Evolutionary conservation across 2,888 invertebrate genomes (phyloP).

Genomic region (Caenorhabditis panamensis): DNA sequence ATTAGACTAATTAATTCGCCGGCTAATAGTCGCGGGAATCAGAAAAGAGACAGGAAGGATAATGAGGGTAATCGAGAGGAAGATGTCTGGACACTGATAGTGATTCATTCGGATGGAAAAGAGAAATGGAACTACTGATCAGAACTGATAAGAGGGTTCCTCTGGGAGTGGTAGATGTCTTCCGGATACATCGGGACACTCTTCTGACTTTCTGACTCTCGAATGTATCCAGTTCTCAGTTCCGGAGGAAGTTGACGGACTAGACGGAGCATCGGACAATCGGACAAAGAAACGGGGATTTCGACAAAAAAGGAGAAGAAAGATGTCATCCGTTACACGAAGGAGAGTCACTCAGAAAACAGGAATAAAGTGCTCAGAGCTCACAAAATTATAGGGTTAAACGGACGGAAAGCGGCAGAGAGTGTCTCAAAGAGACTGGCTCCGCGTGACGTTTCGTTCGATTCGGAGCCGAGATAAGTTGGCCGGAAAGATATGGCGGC

Average conservation of each 20-base stretch:
- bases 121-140: background rate
- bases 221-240: too few relatives aligned
- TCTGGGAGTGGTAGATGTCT: background rate
- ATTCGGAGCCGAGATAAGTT: conserved; percentile 44
- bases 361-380: conserved; percentile 6
- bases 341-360: background rate
- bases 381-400: conserved; percentile 14
- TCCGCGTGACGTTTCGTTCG: conserved; percentile 15
- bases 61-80: conserved; percentile 6
- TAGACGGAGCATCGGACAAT: too few relatives aligned
- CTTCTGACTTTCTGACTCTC: too few relatives aligned
- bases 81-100: conserved; percentile 1
- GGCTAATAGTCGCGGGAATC: background rate
- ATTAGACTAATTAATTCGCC: background rate
- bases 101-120: background rate
- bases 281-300: too few relatives aligned
- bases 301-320: too few relatives aligned
- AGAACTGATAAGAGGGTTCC: background rate
- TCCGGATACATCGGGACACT: background rate
- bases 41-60: background rate
- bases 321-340: background rate
- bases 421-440: background rate
- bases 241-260: too few relatives aligned
- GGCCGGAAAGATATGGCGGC: background rate
- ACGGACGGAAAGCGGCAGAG: background rate